A percentile compares a stretch with the other conserved stretches of the same genome.
These are phyloP conservation scores for Drosophila gaucha DNA, from an alignment of 2,888 invertebrate genomes.

Conservation along the genomic window DNA sequence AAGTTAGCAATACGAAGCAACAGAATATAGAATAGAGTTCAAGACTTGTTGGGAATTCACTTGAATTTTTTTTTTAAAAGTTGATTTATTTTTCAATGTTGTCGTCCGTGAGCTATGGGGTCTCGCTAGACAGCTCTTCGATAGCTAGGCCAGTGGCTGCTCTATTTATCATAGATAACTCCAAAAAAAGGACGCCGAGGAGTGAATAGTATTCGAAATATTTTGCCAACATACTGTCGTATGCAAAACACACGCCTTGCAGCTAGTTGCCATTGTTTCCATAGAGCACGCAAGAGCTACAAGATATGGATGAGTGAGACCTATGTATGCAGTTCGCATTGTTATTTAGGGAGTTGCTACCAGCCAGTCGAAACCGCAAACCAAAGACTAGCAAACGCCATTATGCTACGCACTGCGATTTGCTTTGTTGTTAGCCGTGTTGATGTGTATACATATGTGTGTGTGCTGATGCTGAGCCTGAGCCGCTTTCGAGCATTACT, in stretches of 20 bases:
- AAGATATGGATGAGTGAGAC: slow-evolving; percentile 45
- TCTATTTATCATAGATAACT: too few species aligned
- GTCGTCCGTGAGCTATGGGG: too few species aligned
- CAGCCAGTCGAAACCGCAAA: slow-evolving; percentile 44
- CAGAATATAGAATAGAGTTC: too few species aligned
- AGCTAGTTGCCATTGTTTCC: slow-evolving; percentile 10
- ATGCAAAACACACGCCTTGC: slow-evolving; percentile 57
- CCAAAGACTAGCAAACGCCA: slow-evolving; percentile 36
- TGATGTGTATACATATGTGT: slow-evolving; percentile 3
- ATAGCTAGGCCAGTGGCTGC: too few species aligned
- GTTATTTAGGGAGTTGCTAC: slow-evolving; percentile 32
- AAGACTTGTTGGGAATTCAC: too few species aligned
- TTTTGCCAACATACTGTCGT: slow-evolving; percentile 74
- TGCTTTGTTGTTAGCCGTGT: slow-evolving; percentile 37
- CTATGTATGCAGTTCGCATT: slow-evolving; percentile 23
- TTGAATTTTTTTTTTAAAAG: too few species aligned
- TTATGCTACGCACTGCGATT: slow-evolving; percentile 27
- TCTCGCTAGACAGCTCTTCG: too few species aligned
- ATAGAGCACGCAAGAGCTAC: slow-evolving; percentile 32
- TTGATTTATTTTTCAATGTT: too few species aligned
- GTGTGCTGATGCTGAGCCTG: slow-evolving; percentile 39
- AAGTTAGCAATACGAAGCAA: too few species aligned
- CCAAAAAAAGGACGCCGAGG: not conserved
- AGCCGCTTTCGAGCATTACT: slow-evolving; percentile 81
- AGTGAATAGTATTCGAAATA: slow-evolving; percentile 49